These are phyloP conservation scores for Acleris literana DNA, from an alignment of 2,888 invertebrate species.

Conservation along the genomic window DNA sequence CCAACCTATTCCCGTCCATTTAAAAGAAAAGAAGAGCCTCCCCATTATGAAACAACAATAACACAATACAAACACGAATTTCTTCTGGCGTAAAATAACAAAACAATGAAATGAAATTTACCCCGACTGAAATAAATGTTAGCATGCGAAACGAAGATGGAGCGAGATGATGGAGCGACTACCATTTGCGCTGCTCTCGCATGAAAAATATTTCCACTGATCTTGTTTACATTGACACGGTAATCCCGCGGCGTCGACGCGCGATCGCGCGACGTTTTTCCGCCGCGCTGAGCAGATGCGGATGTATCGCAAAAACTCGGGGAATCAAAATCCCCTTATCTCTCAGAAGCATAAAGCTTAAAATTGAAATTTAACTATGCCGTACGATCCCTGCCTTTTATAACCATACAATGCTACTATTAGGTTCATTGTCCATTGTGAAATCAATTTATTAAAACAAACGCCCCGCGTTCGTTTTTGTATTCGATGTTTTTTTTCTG, in stretches of 20 bases:
- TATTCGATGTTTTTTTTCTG: background rate
- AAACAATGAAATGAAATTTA: constrained; percentile 60
- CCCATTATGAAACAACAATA: constrained; percentile 44
- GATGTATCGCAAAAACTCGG: constrained; percentile 51
- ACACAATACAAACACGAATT: constrained; percentile 46
- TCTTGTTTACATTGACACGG: constrained; percentile 75
- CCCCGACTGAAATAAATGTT: constrained; percentile 61
- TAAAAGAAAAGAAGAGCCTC: constrained; percentile 24
- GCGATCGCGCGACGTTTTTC: constrained; percentile 54
- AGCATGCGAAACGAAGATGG: constrained; percentile 67
- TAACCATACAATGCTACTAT: constrained; percentile 9
- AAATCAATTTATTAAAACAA: constrained; percentile 28
- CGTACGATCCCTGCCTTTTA: constrained; percentile 8
- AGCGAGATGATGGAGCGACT: constrained; percentile 65
- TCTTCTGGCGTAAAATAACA: constrained; percentile 48
- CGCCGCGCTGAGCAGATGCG: constrained; percentile 59
- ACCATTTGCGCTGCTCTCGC: constrained; percentile 66
- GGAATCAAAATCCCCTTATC: constrained; percentile 74
- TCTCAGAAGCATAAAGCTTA: constrained; percentile 64
- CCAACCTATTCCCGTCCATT: constrained; percentile 20
- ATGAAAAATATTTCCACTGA: constrained; percentile 72
- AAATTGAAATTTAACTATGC: constrained; percentile 68
- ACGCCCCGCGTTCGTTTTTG: constrained; percentile 1
- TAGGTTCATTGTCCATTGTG: constrained; percentile 19
- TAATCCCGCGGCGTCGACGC: constrained; percentile 58